Evolutionary conservation across 2,113 vertebrate species (phyloP), one percentile per base, ranked within the genome.

Genomic region (Columbina picui): DNA sequence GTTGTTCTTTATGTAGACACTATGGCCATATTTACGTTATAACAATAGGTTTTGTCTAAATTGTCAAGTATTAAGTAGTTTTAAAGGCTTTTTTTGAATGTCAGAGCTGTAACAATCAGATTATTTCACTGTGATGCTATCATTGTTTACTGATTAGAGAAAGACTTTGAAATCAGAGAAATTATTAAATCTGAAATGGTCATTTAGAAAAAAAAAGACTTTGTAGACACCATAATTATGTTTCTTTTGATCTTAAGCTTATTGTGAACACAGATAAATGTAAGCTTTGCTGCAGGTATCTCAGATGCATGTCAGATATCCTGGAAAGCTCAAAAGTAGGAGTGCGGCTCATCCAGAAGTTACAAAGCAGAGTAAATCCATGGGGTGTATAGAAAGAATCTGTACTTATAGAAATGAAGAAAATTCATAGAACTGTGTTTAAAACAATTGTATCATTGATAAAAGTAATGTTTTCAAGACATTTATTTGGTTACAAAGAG

Each of bases 71-170:
- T 89, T 74, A 94, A 89, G 89, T 52, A 90, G 79, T 91, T 94
- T 70, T 93, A 83, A 96, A 97, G 88, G 71, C 60, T 34, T 70
- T 94, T 92, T 87, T 67, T 59, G 64, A 36, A 95, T 89, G 20
- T 83, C 70, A 96, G 82, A 96, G 30, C 94, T 87, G 60, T 97
- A 80, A 90, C 74, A 97, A 97, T 96, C 86, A 95, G 93, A 97
- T 98, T 97, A 95, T 92, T 95, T 97, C 81, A 92, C 60, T 94
- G 47, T 57, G 80, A 91, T 93, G 36, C 47, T 55, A 5, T 67
- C 82, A 61, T 94, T 97, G 95, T 96, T 84, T 96, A 59, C 93
- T 92, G 93, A 95, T 97, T 96, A 95, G 81, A 70, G 38, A 57
- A 26, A 69, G 61, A 67, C 75, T 96, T 82, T 90, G 53, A 93